Evolutionary conservation across 2,797 vertebrate species (phyloP), one percentile per base, ranked within the genome.

Genomic region (Graptemys geographica): DNA sequence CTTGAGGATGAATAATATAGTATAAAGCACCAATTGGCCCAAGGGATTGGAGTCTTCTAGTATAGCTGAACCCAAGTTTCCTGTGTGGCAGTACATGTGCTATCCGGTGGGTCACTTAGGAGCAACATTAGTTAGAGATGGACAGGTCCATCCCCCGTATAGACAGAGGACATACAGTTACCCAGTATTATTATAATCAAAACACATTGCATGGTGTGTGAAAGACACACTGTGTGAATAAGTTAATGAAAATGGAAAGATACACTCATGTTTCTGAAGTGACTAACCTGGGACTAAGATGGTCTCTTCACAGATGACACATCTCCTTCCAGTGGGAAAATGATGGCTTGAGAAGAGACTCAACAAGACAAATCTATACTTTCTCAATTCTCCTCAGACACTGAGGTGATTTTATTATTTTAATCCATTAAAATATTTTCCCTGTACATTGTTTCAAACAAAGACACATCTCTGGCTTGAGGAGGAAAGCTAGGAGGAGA

Each of bases 371-470:
- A 93, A 95, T 33, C 79, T 85, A 86, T 97, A 79, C 90, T 90
- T 97, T 79, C 65, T 94, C 41, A 90, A 3, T 92, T 97, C 84
- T 96, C 25, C 72, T 92, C 89, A 86, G 92, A 96, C 83, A 84
- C 83, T 88, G 55, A 62, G 57, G 52, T 96, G 95, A 90, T 55
- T 89, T 94, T 96, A 94, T 90, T 28, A 89, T 90, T 92, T 92
- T 81, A 97, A 97, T 96, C 87, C 81, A 96, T 97, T 94, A 95
- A 86, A 97, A 96, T 79, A 84, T 78, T 93, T 95, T 86, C 83
- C 95, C 88, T 96, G 59, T 90, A 90, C 55, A 92, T 93, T 90
- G 90, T 96, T 56, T 94, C 85, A 93, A 96, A 96, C 52, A 88
- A 94, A 97, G 82, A 84, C 81, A 11, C 84, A 81, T 27, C 88